These are phyloP conservation scores for Calidris pugnax DNA, from an alignment of 2,113 vertebrate species.

Conservation along the genomic window DNA sequence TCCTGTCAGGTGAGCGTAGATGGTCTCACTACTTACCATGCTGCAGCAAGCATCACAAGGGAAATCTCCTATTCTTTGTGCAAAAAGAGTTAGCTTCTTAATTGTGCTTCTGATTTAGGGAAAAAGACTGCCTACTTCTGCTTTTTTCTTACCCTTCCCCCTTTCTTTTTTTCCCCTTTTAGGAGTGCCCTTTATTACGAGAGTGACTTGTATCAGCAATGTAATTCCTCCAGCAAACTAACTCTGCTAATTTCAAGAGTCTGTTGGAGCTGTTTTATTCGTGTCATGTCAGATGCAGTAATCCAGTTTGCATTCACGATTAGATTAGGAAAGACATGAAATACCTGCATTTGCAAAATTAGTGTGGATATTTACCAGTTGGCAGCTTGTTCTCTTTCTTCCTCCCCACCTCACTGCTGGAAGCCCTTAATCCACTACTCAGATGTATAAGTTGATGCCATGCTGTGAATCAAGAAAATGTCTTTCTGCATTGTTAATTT, in stretches of 20 bases:
- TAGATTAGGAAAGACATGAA: conserved; percentile 63
- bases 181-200: neutral
- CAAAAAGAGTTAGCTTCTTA: neutral
- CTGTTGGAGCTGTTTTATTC: conserved; percentile 38
- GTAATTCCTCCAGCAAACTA: neutral
- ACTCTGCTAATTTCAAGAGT: neutral
- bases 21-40: neutral
- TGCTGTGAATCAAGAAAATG: conserved; percentile 42
- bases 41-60: neutral
- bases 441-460: conserved; percentile 32
- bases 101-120: neutral
- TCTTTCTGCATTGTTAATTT: conserved; percentile 55
- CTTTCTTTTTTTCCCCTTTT: neutral
- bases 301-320: conserved; percentile 63
- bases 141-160: neutral
- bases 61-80: neutral
- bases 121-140: neutral
- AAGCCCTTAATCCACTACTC: conserved; percentile 44
- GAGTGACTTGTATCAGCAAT: neutral
- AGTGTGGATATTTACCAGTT: conserved; percentile 61
- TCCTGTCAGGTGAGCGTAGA: neutral
- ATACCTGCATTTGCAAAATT: conserved; percentile 69
- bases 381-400: conserved; percentile 50
- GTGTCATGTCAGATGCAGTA: conserved; percentile 55
- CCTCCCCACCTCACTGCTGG: conserved; percentile 34